Percentiles rank a stretch among this genome's conserved stretches.
Conservation (phyloP, 2,113 vertebrate species). For the Podocnemis expansa region DNA sequence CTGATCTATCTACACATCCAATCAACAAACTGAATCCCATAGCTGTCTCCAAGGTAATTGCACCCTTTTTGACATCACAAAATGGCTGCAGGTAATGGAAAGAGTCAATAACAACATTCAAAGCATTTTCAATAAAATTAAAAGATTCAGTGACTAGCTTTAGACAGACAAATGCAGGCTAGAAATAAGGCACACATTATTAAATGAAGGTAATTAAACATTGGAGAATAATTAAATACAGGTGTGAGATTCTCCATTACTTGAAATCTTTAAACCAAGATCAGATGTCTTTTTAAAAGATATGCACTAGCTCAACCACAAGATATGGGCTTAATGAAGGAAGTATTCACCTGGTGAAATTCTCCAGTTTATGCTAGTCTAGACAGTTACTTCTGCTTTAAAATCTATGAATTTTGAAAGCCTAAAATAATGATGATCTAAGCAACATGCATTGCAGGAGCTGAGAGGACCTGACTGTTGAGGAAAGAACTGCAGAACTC, state of each 20-base stretch:
- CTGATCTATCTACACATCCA: not conserved
- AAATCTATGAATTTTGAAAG: no score
- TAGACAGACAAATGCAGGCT: not conserved
- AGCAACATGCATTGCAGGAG: no score
- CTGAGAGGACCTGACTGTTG: no score
- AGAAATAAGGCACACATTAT: not conserved
- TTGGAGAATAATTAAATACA: not conserved
- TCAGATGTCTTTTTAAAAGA: not conserved
- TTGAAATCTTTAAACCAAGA: not conserved
- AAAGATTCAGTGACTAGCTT: not conserved
- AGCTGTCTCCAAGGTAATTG: slow-evolving; percentile 22
- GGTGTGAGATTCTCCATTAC: not conserved
- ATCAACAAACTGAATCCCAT: not conserved
- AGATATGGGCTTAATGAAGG: no score
- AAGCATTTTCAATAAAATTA: not conserved
- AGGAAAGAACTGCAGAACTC: no score
- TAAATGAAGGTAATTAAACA: not conserved
- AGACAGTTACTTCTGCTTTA: no score
- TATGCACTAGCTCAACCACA: no score
- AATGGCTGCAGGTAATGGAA: not conserved
- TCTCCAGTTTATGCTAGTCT: no score
- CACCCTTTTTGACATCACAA: fast-evolving
- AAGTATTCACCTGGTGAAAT: no score
- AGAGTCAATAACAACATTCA: not conserved
- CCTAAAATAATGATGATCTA: no score